A percentile compares a stretch with the other conserved stretches of the same genome.
Conservation (phyloP, 2,797 vertebrate species). For the Dryobates pubescens region DNA sequence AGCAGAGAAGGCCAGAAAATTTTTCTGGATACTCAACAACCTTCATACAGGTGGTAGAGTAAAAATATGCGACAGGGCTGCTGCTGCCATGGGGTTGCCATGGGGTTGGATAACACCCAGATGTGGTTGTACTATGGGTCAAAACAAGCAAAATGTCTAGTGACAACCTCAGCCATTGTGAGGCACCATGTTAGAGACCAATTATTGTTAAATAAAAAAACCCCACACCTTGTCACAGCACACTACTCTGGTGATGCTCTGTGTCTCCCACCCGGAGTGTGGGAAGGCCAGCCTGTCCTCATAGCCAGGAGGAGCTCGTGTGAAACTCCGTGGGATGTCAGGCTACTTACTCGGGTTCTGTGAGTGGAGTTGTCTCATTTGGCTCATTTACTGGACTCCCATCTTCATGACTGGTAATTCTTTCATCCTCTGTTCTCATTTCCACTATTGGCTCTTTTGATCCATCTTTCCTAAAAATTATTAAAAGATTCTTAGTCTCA, state of each 20-base stretch:
- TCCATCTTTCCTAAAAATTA: constrained; percentile 84
- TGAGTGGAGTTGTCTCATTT: constrained; percentile 88
- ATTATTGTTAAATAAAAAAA: not conserved
- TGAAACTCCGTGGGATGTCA: not conserved
- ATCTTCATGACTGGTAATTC: constrained; percentile 85
- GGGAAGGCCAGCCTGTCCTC: not conserved
- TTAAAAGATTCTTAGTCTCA: constrained; percentile 13
- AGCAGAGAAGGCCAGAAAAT: not conserved
- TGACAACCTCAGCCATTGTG: not conserved
- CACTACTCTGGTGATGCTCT: not conserved
- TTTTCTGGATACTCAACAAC: not conserved
- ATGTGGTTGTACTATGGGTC: not conserved
- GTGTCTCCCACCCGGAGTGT: not conserved
- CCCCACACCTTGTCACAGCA: not conserved
- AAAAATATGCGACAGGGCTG: not conserved
- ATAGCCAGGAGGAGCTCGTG: not conserved
- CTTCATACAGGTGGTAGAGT: not conserved
- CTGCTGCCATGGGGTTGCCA: rapidly evolving
- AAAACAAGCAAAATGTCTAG: not conserved
- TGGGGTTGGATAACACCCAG: not conserved
- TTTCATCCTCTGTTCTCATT: constrained; percentile 87
- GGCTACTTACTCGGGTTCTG: constrained; percentile 86
- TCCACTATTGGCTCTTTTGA: constrained; percentile 89
- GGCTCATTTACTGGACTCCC: constrained; percentile 87
- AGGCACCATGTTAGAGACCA: rapidly evolving